These are phyloP conservation scores for Rhynchonycteris naso DNA, from an alignment of 2,797 vertebrate species.

Conservation along the genomic window DNA sequence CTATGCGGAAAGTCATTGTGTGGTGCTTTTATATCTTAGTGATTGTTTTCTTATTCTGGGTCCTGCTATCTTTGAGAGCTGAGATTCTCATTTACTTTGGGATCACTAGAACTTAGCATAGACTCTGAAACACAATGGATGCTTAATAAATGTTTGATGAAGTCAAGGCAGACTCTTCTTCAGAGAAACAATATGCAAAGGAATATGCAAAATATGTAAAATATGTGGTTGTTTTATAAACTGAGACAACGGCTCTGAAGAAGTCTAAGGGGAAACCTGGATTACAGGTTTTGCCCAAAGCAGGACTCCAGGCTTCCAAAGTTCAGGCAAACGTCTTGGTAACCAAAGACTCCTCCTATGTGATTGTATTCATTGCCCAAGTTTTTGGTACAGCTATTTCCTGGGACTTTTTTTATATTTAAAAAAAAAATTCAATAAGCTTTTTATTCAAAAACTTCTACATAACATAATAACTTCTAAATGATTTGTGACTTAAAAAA, in stretches of 20 bases:
- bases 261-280: background rate
- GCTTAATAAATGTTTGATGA: background rate
- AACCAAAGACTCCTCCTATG: background rate
- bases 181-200: background rate
- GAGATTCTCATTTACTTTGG: background rate
- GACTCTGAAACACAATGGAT: background rate
- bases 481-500: conserved; percentile 25
- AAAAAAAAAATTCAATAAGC: background rate
- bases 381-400: background rate
- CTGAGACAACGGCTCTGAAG: background rate
- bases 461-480: conserved; percentile 25
- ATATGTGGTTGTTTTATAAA: background rate
- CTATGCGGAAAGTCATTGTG: background rate
- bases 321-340: background rate
- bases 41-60: background rate
- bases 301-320: background rate
- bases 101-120: background rate
- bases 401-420: background rate
- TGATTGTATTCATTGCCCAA: background rate
- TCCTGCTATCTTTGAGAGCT: background rate
- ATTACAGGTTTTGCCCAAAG: background rate
- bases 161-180: conserved; percentile 5
- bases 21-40: background rate
- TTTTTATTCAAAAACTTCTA: conserved; percentile 4
- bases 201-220: background rate